phyloP scores from a whole-genome alignment of 2,113 vertebrate species.

The Amphiprion percula region DNA sequence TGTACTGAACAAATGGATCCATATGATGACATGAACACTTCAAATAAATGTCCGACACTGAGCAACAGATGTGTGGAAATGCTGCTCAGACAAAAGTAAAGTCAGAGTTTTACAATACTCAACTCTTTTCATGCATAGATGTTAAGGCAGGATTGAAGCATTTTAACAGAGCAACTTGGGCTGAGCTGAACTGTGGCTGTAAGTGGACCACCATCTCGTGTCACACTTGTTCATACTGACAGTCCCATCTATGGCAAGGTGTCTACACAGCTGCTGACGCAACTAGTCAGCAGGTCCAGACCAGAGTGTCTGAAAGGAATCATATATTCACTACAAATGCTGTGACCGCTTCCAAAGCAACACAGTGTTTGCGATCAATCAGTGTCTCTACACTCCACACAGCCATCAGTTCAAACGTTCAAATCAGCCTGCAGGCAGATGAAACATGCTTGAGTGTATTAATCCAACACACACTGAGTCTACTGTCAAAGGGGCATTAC shows the following conservation, averaged over 20 bases:
- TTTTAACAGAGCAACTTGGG: not conserved
- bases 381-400: not conserved
- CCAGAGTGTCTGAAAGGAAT: too few species aligned
- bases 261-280: too few species aligned
- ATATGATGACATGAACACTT: too few species aligned
- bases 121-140: conserved; percentile 56
- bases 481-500: too few species aligned
- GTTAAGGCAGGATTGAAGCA: conserved; percentile 37
- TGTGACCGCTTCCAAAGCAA: conserved; percentile 17
- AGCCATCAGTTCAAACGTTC: not conserved
- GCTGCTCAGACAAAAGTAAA: not conserved
- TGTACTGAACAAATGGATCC: too few species aligned
- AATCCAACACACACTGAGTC: not conserved
- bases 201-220: too few species aligned
- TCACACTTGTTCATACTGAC: too few species aligned
- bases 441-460: too few species aligned
- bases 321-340: not conserved
- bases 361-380: not conserved
- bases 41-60: too few species aligned
- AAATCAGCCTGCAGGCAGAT: not conserved
- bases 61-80: too few species aligned
- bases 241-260: too few species aligned
- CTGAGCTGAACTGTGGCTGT: not conserved
- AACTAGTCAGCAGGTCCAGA: too few species aligned
- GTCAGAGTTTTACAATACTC: conserved; percentile 32